These are phyloP conservation scores for Paragorgia papillata DNA, from an alignment of 92 coral and sea anemone genomes.

Conservation along the genomic window DNA sequence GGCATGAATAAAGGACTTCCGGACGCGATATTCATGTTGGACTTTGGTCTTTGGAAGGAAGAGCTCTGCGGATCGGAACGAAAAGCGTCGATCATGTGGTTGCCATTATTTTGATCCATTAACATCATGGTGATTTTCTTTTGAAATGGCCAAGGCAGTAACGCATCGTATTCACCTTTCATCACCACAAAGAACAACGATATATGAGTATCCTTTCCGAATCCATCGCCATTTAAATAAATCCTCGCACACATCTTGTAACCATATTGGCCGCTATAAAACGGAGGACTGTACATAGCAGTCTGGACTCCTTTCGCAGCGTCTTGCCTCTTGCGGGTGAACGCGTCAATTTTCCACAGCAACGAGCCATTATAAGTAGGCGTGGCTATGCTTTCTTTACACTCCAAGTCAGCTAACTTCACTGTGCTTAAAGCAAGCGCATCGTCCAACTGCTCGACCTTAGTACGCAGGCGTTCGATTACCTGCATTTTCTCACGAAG, in stretches of 20 bases:
- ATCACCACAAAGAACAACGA: conserved; percentile 26
- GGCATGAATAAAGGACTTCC: conserved; percentile 19
- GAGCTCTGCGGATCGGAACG: conserved; percentile 17
- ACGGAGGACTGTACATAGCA: conserved; percentile 30
- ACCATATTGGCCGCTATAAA: conserved; percentile 31
- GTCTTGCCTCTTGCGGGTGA: conserved; percentile 15
- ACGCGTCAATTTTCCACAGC: conserved; percentile 25
- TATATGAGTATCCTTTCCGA: conserved; percentile 26
- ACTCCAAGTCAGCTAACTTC: conserved; percentile 7
- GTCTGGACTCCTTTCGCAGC: conserved; percentile 30
- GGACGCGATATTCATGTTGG: conserved; percentile 19
- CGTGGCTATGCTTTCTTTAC: not conserved
- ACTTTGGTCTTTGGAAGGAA: conserved; percentile 20
- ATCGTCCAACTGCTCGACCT: conserved; percentile 7
- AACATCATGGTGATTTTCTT: conserved; percentile 19
- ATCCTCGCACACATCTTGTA: conserved; percentile 32
- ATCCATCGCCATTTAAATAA: conserved; percentile 34
- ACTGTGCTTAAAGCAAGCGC: conserved; percentile 14
- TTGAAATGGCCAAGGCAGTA: conserved; percentile 22
- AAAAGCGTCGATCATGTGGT: conserved; percentile 23
- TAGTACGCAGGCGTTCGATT: not conserved
- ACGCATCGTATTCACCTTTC: conserved; percentile 23
- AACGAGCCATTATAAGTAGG: not conserved
- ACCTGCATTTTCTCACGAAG: conserved; percentile 7
- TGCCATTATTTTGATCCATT: conserved; percentile 3